Percentiles rank a stretch among this genome's conserved stretches.
phyloP scores from a whole-genome alignment of 2,113 vertebrate species.

The Brevimyrus niger region DNA sequence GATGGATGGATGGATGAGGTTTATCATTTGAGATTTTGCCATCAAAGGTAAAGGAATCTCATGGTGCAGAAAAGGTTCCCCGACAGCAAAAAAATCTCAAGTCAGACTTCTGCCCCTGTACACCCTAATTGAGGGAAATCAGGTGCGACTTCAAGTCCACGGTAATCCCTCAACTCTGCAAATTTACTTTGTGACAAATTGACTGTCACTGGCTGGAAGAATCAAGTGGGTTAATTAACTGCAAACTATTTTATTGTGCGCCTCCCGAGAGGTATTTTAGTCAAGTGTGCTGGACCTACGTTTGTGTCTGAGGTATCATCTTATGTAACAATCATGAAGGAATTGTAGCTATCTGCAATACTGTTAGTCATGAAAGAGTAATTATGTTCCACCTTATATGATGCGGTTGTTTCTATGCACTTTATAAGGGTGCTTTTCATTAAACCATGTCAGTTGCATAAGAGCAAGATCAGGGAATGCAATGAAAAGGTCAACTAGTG shows the following conservation, averaged over 20 bases:
- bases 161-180: neutral
- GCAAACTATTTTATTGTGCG: neutral
- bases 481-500: neutral
- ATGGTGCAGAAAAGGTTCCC: neutral
- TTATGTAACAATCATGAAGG: neutral
- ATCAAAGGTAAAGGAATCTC: neutral
- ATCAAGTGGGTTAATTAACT: slow-evolving; percentile 9
- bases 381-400: neutral
- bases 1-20: neutral
- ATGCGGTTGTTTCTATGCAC: neutral
- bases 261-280: neutral
- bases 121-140: neutral
- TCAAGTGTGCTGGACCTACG: neutral
- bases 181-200: neutral
- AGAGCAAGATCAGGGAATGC: neutral
- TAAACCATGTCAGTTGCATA: neutral
- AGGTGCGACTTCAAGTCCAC: neutral
- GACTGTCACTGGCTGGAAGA: slow-evolving; percentile 2
- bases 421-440: neutral
- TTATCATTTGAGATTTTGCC: neutral
- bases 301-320: neutral
- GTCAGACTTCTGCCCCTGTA: neutral
- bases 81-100: neutral
- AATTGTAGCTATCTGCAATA: neutral
- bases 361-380: neutral